Base-by-base conservation (phyloP, 2,888 invertebrate genomes). In the Electrophaes corylata region DNA sequence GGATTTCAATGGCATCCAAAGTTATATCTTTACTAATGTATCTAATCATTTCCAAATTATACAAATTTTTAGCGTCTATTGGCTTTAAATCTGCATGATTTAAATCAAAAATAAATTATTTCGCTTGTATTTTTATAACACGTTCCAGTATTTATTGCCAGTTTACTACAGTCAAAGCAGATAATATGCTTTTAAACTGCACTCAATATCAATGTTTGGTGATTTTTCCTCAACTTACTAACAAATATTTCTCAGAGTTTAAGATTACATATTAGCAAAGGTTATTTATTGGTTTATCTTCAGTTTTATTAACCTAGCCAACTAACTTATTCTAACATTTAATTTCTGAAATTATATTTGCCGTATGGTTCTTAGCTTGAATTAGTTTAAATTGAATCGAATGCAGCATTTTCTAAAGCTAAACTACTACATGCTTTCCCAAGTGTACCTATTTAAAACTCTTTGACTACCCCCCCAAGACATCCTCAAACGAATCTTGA, bases 71-170 rank as follows among this genome's bases (percentile, higher is more conserved):
- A 70, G 70, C 72, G 74, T 74, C 67, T 58, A 65, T 69, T 68
- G 63, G 64, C 62, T 52, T 57, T 58, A 50, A 46, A 55, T 60
- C 18, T 75, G 77, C 77, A 78, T 78, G 77, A 60, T 64, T 65
- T 54, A 48, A 64, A 65, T 62, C 70, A 60, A 35, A 20, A 44
- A 35, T 49, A 26, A 40, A 12, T 37, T 12, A 23, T 20, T 64
- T 45, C 45, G 62, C 62, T 61, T 62, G 50, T 45, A 40, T 18
- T 52, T 59, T 52, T 50, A 60, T 53, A 48, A 53, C 64, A 66
- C 64, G 50, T 35, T 37, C 16, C 14, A 16, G 10, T 37, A 16
- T 35, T 40, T 40, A 39, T 6, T n/a, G 26, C 29, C 48, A 20
- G n/a, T n/a, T 37, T 37, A 58, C 35, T 23, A 18, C 26, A 6